These are phyloP conservation scores for Mallateleia sp. DNA, from an alignment of 2,888 invertebrate genomes.

Conservation along the genomic window DNA sequence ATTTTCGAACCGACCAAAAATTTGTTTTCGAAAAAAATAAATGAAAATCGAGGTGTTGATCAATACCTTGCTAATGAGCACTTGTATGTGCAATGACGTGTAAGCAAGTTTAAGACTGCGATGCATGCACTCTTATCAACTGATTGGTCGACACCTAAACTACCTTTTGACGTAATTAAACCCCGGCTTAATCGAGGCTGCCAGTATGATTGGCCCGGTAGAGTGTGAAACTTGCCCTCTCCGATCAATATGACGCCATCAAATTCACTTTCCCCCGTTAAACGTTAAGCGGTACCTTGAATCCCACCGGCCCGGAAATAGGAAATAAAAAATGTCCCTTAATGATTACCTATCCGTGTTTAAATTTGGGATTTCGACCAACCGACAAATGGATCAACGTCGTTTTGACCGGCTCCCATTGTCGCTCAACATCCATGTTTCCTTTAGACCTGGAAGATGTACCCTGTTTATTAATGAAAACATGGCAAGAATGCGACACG, in stretches of 20 bases:
- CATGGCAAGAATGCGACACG: constrained; percentile 25
- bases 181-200: constrained; percentile 58
- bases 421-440: constrained; percentile 24
- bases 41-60: constrained; percentile 20
- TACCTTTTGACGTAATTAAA: constrained; percentile 73
- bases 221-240: constrained; percentile 51
- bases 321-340: constrained; percentile 24
- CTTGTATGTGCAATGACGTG: constrained; percentile 59
- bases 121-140: constrained; percentile 69
- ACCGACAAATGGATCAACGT: constrained; percentile 51
- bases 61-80: constrained; percentile 66
- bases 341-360: constrained; percentile 18
- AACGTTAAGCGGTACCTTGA: constrained; percentile 8
- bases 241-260: constrained; percentile 69
- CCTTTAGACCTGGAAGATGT: constrained; percentile 9
- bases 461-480: constrained; percentile 42
- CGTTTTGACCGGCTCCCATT: too few relatives aligned
- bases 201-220: constrained; percentile 66
- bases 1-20: too few relatives aligned
- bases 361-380: not conserved
- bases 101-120: constrained; percentile 45
- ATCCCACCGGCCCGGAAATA: not conserved
- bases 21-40: not conserved
- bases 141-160: constrained; percentile 66
- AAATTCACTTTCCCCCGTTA: constrained; percentile 29